These are phyloP conservation scores for Pseudococcus jackbeardsleyi DNA, from an alignment of 2,888 invertebrate species.

Conservation along the genomic window DNA sequence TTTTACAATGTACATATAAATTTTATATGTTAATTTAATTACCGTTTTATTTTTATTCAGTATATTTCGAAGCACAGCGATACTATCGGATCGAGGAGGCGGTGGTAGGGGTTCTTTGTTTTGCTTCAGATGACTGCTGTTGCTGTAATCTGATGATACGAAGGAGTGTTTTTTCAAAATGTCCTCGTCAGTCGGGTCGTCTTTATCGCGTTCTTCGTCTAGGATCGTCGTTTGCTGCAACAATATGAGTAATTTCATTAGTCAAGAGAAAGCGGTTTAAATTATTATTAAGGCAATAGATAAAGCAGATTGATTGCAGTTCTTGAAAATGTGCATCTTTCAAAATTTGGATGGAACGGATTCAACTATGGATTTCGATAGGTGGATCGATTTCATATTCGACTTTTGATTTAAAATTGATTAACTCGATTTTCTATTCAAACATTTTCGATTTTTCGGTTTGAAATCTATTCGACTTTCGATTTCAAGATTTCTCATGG, in stretches of 20 bases:
- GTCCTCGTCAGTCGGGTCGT: constrained; percentile 69
- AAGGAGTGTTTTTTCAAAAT: constrained; percentile 69
- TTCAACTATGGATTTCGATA: too few species aligned
- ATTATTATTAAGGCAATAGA: too few species aligned
- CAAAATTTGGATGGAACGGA: too few species aligned
- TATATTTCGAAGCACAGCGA: constrained; percentile 70
- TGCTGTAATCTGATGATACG: constrained; percentile 70
- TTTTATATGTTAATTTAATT: neutral
- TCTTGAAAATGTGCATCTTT: too few species aligned
- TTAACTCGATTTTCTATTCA: too few species aligned
- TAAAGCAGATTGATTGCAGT: too few species aligned
- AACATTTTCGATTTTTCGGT: too few species aligned
- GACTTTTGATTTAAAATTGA: too few species aligned
- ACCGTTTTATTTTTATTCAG: constrained; percentile 69
- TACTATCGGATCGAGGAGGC: constrained; percentile 71
- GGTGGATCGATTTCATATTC: too few species aligned
- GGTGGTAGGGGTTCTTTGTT: constrained; percentile 68
- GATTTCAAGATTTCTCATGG: too few species aligned
- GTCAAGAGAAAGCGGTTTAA: too few species aligned
- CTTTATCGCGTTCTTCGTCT: constrained; percentile 36
- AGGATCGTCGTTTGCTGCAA: constrained; percentile 25
- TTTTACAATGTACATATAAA: neutral
- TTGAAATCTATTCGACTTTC: too few species aligned
- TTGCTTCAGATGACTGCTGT: constrained; percentile 63
- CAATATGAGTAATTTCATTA: neutral